Base-by-base conservation (phyloP, 2,113 vertebrate species). In the Himantopus leucocephalus region DNA sequence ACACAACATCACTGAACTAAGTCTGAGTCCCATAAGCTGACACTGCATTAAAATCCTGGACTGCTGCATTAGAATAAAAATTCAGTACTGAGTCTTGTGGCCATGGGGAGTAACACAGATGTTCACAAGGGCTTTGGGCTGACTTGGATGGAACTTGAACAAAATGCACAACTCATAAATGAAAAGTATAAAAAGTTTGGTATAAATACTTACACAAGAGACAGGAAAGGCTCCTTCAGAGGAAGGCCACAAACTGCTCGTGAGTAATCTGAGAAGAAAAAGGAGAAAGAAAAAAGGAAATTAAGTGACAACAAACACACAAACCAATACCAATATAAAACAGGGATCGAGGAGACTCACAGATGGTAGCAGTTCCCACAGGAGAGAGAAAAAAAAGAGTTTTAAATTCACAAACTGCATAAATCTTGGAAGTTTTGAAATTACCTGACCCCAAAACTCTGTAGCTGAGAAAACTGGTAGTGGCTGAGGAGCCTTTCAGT, bases 141-240 rank as follows among this genome's bases (percentile, higher is more conserved):
- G 50, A 35, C 66, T 66, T 55, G 8, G 30, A 50, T 24, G 43
- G 12, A 68, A 62, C 53, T 45, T 34, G n/a, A 95, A 90, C 20
- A 82, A 95, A 92, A 95, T 6, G 39, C 21, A 55, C 13, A 70
- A 77, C 29, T 89, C 26, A 2, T 23, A 18, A 56, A 20, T 50
- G 35, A 86, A 85, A 97, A 75, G 35, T 72, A 78, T 83, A 67
- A 97, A 92, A 95, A 14, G 13, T 71, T 29, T 82, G 77, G 82
- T 95, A 73, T 39, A 82, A 85, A 64, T 88, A 98, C 98, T 98
- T 95, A 98, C 98, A 77, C 55, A 91, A 94, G 76, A 91, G 94
- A 95, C 75, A 60, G 55, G 91, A 83, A 79, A 74, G 26, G 30
- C n/a, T 95, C 84, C 86, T 96, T 89, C 89, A 84, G 89, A 87